These are phyloP conservation scores for Aporophyla nigra DNA, from an alignment of 2,888 invertebrate genomes.

Conservation along the genomic window DNA sequence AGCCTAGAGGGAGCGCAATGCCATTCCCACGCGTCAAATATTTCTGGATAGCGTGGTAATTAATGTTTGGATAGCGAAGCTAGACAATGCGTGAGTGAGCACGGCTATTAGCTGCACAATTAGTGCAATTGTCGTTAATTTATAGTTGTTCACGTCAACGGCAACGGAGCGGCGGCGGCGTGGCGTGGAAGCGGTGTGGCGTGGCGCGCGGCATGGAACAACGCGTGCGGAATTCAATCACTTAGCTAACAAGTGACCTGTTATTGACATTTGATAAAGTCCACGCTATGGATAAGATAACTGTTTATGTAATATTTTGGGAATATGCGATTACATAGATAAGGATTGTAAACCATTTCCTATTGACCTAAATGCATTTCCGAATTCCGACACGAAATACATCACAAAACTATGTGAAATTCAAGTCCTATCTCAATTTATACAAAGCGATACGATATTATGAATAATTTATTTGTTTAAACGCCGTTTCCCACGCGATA, in stretches of 20 bases:
- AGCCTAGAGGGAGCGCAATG: conserved; percentile 67
- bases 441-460: conserved; percentile 42
- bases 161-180: conserved; percentile 59
- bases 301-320: conserved; percentile 35
- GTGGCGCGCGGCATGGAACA: conserved; percentile 22
- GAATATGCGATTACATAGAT: conserved; percentile 44
- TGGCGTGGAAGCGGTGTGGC: conserved; percentile 22
- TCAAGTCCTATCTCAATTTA: conserved; percentile 43
- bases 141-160: conserved; percentile 82
- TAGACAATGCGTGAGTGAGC: conserved; percentile 87
- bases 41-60: conserved; percentile 81
- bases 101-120: conserved; percentile 88
- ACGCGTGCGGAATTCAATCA: conserved; percentile 56
- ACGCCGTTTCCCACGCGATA: conserved; percentile 66
- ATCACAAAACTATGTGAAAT: conserved; percentile 44
- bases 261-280: conserved; percentile 51
- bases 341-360: conserved; percentile 35
- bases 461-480: conserved; percentile 64
- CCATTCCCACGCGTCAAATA: conserved; percentile 82
- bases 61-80: conserved; percentile 80
- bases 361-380: conserved; percentile 47
- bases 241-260: conserved; percentile 40
- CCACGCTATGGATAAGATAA: conserved; percentile 46
- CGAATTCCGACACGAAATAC: conserved; percentile 12
- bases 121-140: conserved; percentile 90